Evolutionary conservation across 2,888 invertebrate genomes (phyloP).

Genomic region (Argynnis bischoffii): DNA sequence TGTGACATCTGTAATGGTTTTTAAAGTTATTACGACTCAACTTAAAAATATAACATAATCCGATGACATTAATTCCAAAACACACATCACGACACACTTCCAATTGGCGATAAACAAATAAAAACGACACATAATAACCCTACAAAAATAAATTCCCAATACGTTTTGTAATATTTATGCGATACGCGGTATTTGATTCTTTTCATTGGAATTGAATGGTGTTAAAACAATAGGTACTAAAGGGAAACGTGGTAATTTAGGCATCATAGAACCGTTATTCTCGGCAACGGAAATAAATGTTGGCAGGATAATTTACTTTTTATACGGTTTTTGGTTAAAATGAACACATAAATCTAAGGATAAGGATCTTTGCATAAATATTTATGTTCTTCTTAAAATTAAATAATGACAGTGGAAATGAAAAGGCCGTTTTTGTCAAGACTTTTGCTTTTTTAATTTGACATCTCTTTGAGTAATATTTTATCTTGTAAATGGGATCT

Average conservation of each 20-base stretch:
- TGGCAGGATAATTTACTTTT: conserved; percentile 45
- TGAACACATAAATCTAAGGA: conserved; percentile 49
- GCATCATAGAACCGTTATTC: conserved; percentile 51
- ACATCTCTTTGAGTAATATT: conserved; percentile 22
- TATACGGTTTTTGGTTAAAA: conserved; percentile 45
- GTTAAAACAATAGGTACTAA: conserved; percentile 49
- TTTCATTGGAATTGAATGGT: conserved; percentile 38
- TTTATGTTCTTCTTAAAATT: conserved; percentile 48
- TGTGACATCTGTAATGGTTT: no score
- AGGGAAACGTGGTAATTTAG: conserved; percentile 53
- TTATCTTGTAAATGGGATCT: conserved; percentile 15
- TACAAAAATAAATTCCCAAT: conserved; percentile 27
- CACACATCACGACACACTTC: background rate
- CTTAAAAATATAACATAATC: background rate
- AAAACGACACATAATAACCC: conserved; percentile 5
- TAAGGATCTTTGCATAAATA: conserved; percentile 52
- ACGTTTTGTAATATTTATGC: conserved; percentile 28
- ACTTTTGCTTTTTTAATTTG: conserved; percentile 29
- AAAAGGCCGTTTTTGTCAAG: conserved; percentile 33
- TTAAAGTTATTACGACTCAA: no score
- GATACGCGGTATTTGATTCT: conserved; percentile 38
- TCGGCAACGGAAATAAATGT: conserved; percentile 51
- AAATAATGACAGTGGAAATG: conserved; percentile 41
- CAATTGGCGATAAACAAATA: conserved; percentile 1
- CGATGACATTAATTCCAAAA: background rate